A percentile compares a stretch with the other conserved stretches of the same genome.
These are phyloP conservation scores for Acrocera orbiculus DNA, from an alignment of 2,888 invertebrate species.

Conservation along the genomic window DNA sequence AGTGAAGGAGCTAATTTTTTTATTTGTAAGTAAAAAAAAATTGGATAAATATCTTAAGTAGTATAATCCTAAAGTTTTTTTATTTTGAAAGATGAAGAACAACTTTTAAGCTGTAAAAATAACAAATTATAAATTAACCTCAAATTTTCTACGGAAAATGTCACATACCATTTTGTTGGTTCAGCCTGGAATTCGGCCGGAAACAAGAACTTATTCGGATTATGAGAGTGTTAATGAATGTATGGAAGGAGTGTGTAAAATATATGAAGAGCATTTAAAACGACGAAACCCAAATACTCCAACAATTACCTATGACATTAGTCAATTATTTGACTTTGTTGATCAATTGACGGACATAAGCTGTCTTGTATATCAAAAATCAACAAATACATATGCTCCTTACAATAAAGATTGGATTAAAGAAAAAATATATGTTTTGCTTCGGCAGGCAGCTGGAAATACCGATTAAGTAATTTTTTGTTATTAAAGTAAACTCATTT, in stretches of 20 bases:
- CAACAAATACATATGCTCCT: conserved; percentile 89
- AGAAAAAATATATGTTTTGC: conserved; percentile 89
- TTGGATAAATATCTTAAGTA: too few species aligned
- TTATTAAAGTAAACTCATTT: too few species aligned
- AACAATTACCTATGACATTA: conserved; percentile 96
- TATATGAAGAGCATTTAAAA: conserved; percentile 96
- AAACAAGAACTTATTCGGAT: conserved; percentile 94
- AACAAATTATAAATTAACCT: too few species aligned
- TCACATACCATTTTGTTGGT: conserved; percentile 94
- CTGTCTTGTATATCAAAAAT: conserved; percentile 91
- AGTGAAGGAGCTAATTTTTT: too few species aligned
- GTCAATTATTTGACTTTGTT: conserved; percentile 94
- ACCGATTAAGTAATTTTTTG: too few species aligned
- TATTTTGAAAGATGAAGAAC: too few species aligned
- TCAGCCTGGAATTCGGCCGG: conserved; percentile 83
- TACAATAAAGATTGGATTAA: conserved; percentile 99
- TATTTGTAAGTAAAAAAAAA: too few species aligned
- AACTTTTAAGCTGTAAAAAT: too few species aligned
- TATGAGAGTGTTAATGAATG: conserved; percentile 97
- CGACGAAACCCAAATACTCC: conserved; percentile 87
- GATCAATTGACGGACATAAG: conserved; percentile 91
- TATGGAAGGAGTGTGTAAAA: conserved; percentile 97
- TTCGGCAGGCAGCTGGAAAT: conserved; percentile 73
- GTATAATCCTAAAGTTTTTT: neutral
- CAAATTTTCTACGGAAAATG: conserved; percentile 34